phyloP scores from a whole-genome alignment of 2,113 vertebrate species.

The Catharus bicknelli region DNA sequence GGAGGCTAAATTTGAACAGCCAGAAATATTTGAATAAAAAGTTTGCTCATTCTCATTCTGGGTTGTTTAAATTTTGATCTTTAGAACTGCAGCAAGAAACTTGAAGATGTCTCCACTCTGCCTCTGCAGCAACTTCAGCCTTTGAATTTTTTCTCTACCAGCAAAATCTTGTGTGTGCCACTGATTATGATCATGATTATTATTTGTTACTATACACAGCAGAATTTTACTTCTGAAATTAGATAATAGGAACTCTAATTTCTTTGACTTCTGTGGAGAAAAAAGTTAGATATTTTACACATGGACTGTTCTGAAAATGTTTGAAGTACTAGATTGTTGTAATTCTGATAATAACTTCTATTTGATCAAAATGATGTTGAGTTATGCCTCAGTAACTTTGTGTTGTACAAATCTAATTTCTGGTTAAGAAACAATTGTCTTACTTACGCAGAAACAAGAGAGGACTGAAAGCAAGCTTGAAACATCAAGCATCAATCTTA shows the following conservation, averaged over 20 bases:
- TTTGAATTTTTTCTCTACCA: background rate
- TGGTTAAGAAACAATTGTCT: background rate
- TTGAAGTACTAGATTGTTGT: background rate
- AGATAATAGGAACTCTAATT: background rate
- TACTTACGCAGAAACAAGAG: background rate
- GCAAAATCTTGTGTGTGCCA: background rate
- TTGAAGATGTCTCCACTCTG: background rate
- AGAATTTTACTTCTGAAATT: background rate
- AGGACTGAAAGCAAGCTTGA: background rate
- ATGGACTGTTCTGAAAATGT: background rate
- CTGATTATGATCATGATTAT: background rate
- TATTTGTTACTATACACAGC: background rate
- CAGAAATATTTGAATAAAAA: conserved; percentile 3
- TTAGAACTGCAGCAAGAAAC: background rate
- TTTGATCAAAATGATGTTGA: background rate
- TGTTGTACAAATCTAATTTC: background rate
- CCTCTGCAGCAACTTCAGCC: background rate
- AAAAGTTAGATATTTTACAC: background rate
- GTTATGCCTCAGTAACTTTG: background rate
- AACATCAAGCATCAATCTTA: background rate
- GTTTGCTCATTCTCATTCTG: background rate
- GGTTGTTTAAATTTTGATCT: conserved; percentile 4
- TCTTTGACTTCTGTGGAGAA: background rate
- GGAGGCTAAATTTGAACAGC: conserved; percentile 29
- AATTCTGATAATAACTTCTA: background rate